Evolutionary conservation across 2,888 invertebrate genomes (phyloP), one percentile per base, ranked within the genome.

Genomic region (Platycheirus rosarum): DNA sequence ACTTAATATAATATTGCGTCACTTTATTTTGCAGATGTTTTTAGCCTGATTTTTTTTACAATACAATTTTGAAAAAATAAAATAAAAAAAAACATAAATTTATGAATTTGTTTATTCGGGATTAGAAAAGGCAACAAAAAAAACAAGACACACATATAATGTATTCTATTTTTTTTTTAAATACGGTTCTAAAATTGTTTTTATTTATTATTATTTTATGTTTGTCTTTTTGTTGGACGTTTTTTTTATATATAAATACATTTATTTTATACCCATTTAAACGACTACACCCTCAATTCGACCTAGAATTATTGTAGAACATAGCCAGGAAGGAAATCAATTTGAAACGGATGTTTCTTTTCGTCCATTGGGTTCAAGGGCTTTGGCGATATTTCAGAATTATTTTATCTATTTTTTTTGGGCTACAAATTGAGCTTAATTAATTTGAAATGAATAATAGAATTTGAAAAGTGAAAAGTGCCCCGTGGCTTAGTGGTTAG

Each of bases 1-100:
- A 66, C 62, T 76, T 18, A 63, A 57, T 44, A 44, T 29, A 29
- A 37, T 65, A 65, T 70, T 82, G 70, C 70, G 63, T 77, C 71
- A 68, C 69, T 55, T 55, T 46, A 29, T 70, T 51, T 23, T 57
- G 42, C 57, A 35, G 42, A 60, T 26, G 70, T 79, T 74, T 71
- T 76, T 76, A 82, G 55, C 16, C 55, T 68, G 62, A 55, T 68
- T 42, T 23, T 9, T 78, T 48, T 42, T 68, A 79, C 23, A 32
- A 49, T 18, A n/a, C n/a, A 55, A 0, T 8, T n/a, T 26, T 57
- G 5, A 14, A 2, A 49, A 11, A 0, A 14, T 14, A 51, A 32
- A 16, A 7, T 1, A 23, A 20, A n/a, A 37, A 13, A 7, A 42
- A 42, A n/a, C n/a, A n/a, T n/a, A n/a, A 60, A 60, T 60, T 42